phyloP scores from a whole-genome alignment of 2,113 vertebrate species.

The Neomonachus schauinslandi region DNA sequence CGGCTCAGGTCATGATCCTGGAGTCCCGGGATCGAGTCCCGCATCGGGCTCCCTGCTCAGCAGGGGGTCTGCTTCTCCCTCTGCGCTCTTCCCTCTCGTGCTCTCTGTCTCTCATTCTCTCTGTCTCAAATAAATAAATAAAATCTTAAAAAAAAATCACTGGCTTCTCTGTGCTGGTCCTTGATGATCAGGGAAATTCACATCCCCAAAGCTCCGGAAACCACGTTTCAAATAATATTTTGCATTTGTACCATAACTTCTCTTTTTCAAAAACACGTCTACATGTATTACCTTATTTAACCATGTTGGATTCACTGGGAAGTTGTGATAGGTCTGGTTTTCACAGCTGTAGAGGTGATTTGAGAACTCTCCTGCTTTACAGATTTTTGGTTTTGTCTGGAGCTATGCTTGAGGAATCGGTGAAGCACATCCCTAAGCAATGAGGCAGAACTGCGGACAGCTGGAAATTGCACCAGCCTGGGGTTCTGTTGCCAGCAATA shows the following conservation, averaged over 20 bases:
- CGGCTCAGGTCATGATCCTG: too few relatives aligned
- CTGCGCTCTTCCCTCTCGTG: too few relatives aligned
- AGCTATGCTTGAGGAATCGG: constrained; percentile 68
- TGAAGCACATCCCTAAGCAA: constrained; percentile 74
- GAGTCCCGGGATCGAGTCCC: too few relatives aligned
- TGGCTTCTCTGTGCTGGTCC: neutral
- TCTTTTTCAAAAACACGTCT: constrained; percentile 4
- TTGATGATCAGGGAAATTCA: constrained; percentile 20
- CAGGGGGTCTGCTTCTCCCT: too few relatives aligned
- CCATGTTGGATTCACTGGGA: neutral
- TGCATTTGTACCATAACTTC: neutral
- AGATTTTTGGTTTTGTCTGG: constrained; percentile 76
- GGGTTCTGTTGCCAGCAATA: neutral
- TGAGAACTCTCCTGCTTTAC: constrained; percentile 42
- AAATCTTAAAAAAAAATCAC: neutral
- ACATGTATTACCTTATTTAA: constrained; percentile 51
- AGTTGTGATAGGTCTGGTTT: constrained; percentile 61
- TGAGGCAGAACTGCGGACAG: constrained; percentile 80
- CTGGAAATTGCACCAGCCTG: constrained; percentile 50
- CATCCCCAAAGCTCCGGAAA: neutral
- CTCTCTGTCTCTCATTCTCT: too few relatives aligned
- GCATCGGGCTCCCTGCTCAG: too few relatives aligned
- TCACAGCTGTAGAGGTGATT: constrained; percentile 76
- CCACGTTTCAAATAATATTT: constrained; percentile 16
- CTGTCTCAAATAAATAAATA: too few relatives aligned